Conservation (phyloP, 2,888 invertebrate species). For the Drosophila ezoana region DNA sequence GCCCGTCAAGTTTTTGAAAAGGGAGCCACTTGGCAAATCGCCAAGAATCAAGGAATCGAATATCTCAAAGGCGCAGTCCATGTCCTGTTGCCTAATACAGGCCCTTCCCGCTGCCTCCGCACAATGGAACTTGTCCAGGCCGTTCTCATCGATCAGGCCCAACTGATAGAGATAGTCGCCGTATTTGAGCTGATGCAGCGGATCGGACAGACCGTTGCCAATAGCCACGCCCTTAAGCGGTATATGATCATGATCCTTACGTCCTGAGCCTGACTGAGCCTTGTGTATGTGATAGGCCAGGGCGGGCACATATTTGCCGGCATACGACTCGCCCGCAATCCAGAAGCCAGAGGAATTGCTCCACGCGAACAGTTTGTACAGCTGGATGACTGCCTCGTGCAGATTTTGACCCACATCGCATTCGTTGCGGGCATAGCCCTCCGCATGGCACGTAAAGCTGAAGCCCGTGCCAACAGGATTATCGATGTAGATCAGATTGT, state of each 20-base stretch:
- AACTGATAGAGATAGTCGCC: slow-evolving; percentile 92
- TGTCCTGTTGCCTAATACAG: slow-evolving; percentile 88
- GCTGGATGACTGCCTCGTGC: slow-evolving; percentile 91
- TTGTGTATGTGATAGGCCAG: slow-evolving; percentile 87
- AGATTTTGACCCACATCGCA: slow-evolving; percentile 92
- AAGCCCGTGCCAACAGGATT: slow-evolving; percentile 97
- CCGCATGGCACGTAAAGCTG: slow-evolving; percentile 92
- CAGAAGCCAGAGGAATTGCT: slow-evolving; percentile 91
- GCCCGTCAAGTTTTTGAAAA: slow-evolving; percentile 86
- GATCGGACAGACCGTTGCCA: slow-evolving; percentile 93
- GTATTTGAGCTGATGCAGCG: slow-evolving; percentile 90
- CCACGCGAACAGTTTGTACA: slow-evolving; percentile 93
- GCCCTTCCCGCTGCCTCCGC: slow-evolving; percentile 86
- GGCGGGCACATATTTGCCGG: slow-evolving; percentile 92
- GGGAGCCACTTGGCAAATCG: slow-evolving; percentile 86
- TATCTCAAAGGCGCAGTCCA: slow-evolving; percentile 89
- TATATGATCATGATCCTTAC: slow-evolving; percentile 67
- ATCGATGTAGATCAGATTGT: slow-evolving; percentile 94
- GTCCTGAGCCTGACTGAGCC: slow-evolving; percentile 82
- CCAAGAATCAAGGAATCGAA: slow-evolving; percentile 90
- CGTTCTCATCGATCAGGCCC: slow-evolving; percentile 87
- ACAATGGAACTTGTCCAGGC: slow-evolving; percentile 87
- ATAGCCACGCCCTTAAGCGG: slow-evolving; percentile 86
- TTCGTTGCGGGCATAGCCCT: slow-evolving; percentile 92
- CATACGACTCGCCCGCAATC: slow-evolving; percentile 95